phyloP scores from a whole-genome alignment of 2,888 invertebrate species.

The Melieria crassipennis region DNA sequence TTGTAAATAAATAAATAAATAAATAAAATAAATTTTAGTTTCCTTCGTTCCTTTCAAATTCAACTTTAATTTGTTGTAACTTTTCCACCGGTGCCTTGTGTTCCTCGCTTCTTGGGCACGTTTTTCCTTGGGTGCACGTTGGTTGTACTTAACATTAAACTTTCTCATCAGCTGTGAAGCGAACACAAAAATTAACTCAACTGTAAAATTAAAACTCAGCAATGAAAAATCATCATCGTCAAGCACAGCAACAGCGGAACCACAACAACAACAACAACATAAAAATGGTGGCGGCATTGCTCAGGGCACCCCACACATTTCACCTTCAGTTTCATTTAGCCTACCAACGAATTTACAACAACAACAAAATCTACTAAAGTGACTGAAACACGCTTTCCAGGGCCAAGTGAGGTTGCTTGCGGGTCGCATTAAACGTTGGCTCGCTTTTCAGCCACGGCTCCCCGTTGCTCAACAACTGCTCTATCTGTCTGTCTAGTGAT shows the following conservation, averaged over 20 bases:
- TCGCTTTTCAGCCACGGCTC: not conserved
- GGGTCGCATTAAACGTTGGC: too few relatives aligned
- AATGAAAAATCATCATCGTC: constrained; percentile 64
- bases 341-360: too few relatives aligned
- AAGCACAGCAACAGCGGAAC: constrained; percentile 22
- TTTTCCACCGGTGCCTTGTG: constrained; percentile 8
- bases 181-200: constrained; percentile 57
- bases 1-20: too few relatives aligned
- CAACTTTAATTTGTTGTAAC: not conserved
- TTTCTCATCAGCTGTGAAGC: constrained; percentile 50
- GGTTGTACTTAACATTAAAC: constrained; percentile 45
- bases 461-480: constrained; percentile 2
- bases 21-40: too few relatives aligned
- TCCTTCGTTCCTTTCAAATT: too few relatives aligned
- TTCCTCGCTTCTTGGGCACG: not conserved
- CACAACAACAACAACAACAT: not conserved
- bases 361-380: too few relatives aligned
- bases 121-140: constrained; percentile 2
- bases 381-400: too few relatives aligned
- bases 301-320: too few relatives aligned
- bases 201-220: constrained; percentile 64
- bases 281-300: too few relatives aligned
- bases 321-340: too few relatives aligned
- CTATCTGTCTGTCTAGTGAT: constrained; percentile 16
- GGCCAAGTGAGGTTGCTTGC: too few relatives aligned